These are phyloP conservation scores for Caenorhabditis drosophilae DNA, from an alignment of 2,888 invertebrate genomes.

Conservation along the genomic window DNA sequence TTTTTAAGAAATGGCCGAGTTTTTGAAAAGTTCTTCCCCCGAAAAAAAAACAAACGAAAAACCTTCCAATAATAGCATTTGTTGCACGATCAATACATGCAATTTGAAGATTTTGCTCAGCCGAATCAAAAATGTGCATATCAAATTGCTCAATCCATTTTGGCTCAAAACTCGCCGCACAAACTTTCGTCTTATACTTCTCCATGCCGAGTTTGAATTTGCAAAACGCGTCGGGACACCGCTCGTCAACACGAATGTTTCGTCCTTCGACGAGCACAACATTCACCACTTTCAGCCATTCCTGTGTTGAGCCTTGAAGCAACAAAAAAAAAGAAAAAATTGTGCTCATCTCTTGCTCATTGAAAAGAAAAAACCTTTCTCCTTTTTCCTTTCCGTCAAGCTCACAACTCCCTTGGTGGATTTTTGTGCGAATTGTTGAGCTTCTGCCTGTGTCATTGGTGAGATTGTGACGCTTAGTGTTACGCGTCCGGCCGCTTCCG, in stretches of 20 bases:
- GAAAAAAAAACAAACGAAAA: no score
- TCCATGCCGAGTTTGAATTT: constrained; percentile 96
- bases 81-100: constrained; percentile 87
- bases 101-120: constrained; percentile 88
- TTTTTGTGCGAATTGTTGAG: constrained; percentile 24
- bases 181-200: constrained; percentile 89
- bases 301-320: constrained; percentile 76
- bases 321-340: no score
- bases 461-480: constrained; percentile 17
- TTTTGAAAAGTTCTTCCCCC: no score
- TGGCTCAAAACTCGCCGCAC: constrained; percentile 83
- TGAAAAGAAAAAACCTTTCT: no score
- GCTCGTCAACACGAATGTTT: constrained; percentile 82
- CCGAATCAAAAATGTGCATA: constrained; percentile 90
- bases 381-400: constrained; percentile 19
- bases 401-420: constrained; percentile 23
- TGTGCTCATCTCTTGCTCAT: constrained; percentile 18
- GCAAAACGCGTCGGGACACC: constrained; percentile 78
- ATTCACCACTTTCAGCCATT: constrained; percentile 96
- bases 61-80: constrained; percentile 86
- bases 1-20: no score
- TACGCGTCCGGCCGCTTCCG: constrained; percentile 56
- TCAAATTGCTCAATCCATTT: constrained; percentile 97
- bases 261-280: constrained; percentile 95
- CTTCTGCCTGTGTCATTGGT: constrained; percentile 30